phyloP scores from a whole-genome alignment of 1,140 invertebrate genomes.

The Drosophila elegans region DNA sequence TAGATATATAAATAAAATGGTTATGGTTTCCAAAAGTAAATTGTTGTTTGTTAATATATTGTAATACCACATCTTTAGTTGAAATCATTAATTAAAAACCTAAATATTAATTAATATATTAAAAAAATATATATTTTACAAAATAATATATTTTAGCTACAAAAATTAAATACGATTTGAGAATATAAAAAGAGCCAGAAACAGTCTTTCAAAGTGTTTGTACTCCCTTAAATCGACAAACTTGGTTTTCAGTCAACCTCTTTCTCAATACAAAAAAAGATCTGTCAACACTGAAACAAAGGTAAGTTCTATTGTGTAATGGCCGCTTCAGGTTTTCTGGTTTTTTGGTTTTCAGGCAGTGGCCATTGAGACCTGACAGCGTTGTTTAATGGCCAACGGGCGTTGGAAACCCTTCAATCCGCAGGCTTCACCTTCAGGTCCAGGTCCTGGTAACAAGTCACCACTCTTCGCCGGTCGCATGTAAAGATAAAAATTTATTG shows the following conservation, averaged over 20 bases:
- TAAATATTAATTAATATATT: no score
- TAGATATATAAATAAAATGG: no score
- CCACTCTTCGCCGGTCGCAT: constrained; percentile 53
- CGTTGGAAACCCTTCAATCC: constrained; percentile 27
- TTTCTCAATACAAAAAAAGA: not conserved
- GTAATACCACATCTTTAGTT: no score
- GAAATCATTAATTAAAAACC: no score
- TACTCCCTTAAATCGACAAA: no score
- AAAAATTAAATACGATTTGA: no score
- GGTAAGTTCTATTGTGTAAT: constrained; percentile 73
- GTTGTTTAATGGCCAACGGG: constrained; percentile 70
- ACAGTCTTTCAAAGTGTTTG: no score
- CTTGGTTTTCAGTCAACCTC: not conserved
- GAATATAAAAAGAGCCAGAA: no score
- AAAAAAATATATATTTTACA: no score
- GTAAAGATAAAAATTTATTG: constrained; percentile 83
- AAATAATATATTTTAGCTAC: no score
- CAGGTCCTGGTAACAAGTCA: not conserved
- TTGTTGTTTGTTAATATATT: no score
- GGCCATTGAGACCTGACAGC: constrained; percentile 75
- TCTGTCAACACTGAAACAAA: constrained; percentile 17
- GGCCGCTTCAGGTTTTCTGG: constrained; percentile 59
- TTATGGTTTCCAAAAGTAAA: no score
- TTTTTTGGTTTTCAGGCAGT: constrained; percentile 9
- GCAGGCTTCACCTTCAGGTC: not conserved